Base-by-base conservation (phyloP, 2,888 invertebrate species). In the Halocaridina rubra region DNA sequence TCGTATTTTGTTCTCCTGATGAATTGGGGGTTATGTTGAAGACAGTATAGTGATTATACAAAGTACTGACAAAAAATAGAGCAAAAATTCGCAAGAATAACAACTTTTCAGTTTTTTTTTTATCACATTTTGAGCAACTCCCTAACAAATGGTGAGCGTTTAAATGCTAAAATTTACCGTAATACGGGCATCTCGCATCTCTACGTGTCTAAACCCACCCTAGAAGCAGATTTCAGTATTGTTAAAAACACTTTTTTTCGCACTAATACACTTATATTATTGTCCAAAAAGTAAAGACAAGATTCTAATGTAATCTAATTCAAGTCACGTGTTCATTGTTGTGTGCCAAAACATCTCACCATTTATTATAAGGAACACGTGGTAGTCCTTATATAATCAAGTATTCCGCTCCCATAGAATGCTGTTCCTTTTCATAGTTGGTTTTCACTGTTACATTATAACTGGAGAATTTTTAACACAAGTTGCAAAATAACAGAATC, bases 121-220 rank as follows among this genome's bases (percentile, higher is more conserved):
- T n/a, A 72, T 72, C 72, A 72, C 72, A 72, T 72, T 30, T 72
- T 33, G 39, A 72, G 72, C 72, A 72, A 72, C 72, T 72, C 72
- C 3, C 8, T 72, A 72, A 72, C 32, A 72, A 72, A 16, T 39
- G 72, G 72, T 72, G 72, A 72, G 72, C 72, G 22, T 32, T 16
- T n/a, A n/a, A n/a, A n/a, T n/a, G n/a, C n/a, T n/a, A n/a, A n/a
- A n/a, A n/a, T n/a, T n/a, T n/a, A n/a, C n/a, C n/a, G n/a, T n/a
- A n/a, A n/a, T n/a, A n/a, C n/a, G n/a, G n/a, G n/a, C n/a, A n/a
- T n/a, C n/a, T n/a, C n/a, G n/a, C n/a, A n/a, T n/a, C n/a, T n/a
- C n/a, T n/a, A n/a, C n/a, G n/a, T n/a, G n/a, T n/a, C n/a, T n/a
- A n/a, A n/a, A n/a, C n/a, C n/a, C n/a, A n/a, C n/a, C n/a, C n/a